Base-by-base conservation (phyloP, 2,113 vertebrate species). In the Oceanodroma tethys region DNA sequence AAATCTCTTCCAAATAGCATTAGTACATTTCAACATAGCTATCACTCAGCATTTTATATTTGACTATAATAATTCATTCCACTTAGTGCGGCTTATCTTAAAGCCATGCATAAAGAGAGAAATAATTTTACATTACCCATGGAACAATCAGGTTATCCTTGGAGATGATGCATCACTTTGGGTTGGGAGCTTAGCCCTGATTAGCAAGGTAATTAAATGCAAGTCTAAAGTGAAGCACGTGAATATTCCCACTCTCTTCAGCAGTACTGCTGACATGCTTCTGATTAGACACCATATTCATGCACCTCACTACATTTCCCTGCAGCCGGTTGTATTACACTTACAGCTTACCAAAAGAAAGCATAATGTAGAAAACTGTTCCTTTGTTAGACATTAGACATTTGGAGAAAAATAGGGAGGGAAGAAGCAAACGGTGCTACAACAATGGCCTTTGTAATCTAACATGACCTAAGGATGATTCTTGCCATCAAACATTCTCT, bases 41-140 rank as follows among this genome's bases (percentile, higher is more conserved):
- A 95, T 95, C 89, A 94, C 79, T 95, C 84, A 93, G 80, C 85
- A 73, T 90, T 96, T 93, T 88, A 86, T 94, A 95, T 87, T 93
- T 82, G 11, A 85, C 70, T 93, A 32, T 38, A 93, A 65, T 86
- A 95, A 68, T 72, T 91, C 70, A 85, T 79, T 89, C 52, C 78
- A 89, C 53, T 88, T 43, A 59, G 50, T 5, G 16, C 16, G 17
- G 55, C 67, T 92, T 86, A 85, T 60, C 89, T 86, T 86, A 18
- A 96, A 94, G 86, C 6, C 65, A 94, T 81, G 72, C 63, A 88
- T 3, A 81, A 60, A 89, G 60, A 55, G 50, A 71, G 42, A 76
- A 91, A 88, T 56, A 42, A 82, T 68, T 91, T 78, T 58, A 73
- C 20, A 55, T 89, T 89, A 78, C 55, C 66, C 55, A 74, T 5